Base-by-base conservation (phyloP, 1,140 invertebrate genomes). In the roundworm (Caenorhabditis elegans) region DNA sequence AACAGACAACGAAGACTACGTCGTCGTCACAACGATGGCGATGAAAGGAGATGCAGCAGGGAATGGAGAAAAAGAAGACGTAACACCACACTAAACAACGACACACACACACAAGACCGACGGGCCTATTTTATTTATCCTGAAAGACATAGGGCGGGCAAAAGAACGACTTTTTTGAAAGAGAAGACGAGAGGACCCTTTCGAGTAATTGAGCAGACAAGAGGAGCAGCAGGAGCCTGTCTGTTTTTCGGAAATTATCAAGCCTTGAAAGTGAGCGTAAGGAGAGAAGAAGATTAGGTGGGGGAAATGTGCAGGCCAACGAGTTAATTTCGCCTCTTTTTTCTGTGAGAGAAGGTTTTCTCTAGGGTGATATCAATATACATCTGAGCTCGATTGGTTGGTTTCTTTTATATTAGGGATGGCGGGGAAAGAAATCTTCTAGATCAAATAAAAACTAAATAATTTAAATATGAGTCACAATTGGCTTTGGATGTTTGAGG, bases 81-180 rank as follows among this genome's bases (percentile, higher is more conserved):
- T 70, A 70, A 70, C 60, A 70, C 60, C 60, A 70, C 60, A 39
- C 34, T 70, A 70, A 36, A 70, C 60, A 70, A 70, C 60, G 60
- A 70, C 24, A 70, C 34, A n/a, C n/a, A n/a, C n/a, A n/a, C n/a
- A n/a, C n/a, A n/a, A n/a, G n/a, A n/a, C n/a, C n/a, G 60, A 70
- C 60, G 60, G 60, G n/a, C 17, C 60, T 70, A 70, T 70, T 70
- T 70, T 70, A 70, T 70, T 70, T 70, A 70, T 70, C 60, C 60
- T 70, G 60, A 70, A 70, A 70, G 60, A 70, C 60, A 70, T 70
- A 70, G 60, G 60, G n/a, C n/a, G n/a, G 60, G 60, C 60, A 70
- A 70, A 70, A 70, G 60, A 70, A 70, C 60, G 60, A 70, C 60
- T 70, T 70, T 70, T 70, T 70, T 60, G 34, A 70, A 39, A 70